phyloP scores from a whole-genome alignment of 2,797 vertebrate genomes.

The Hypotaenidia philippensis region DNA sequence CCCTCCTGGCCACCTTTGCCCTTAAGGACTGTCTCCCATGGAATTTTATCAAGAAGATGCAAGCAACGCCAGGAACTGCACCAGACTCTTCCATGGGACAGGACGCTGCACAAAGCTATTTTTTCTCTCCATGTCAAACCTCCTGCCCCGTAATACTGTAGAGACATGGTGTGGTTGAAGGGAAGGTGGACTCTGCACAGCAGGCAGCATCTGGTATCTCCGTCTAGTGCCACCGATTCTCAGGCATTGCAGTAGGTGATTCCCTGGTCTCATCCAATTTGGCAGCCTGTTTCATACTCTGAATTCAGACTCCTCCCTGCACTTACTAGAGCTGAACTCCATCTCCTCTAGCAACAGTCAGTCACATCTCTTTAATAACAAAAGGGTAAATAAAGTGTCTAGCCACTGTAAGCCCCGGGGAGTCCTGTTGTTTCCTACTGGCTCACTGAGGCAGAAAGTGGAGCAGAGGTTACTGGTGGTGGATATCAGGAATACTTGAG shows the following conservation, averaged over 20 bases:
- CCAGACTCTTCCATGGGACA: not conserved
- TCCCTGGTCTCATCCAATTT: not conserved
- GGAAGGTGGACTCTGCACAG: not conserved
- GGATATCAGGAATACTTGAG: not conserved
- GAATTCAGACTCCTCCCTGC: not conserved
- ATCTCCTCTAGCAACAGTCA: not conserved
- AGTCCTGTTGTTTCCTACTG: not conserved
- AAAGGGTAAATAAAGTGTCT: not conserved
- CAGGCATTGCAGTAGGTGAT: not conserved
- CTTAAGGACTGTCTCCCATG: too few species aligned
- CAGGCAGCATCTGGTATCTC: rapidly evolving
- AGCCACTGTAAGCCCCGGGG: not conserved
- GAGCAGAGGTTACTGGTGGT: not conserved
- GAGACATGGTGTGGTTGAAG: not conserved
- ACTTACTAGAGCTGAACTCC: not conserved
- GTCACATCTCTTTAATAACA: not conserved
- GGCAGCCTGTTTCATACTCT: not conserved
- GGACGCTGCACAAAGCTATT: not conserved
- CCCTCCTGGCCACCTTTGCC: too few species aligned
- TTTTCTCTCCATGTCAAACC: not conserved
- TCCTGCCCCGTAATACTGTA: rapidly evolving
- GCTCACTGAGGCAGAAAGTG: not conserved
- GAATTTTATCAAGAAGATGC: not conserved
- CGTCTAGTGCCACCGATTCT: not conserved
- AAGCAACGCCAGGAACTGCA: not conserved